phyloP scores from a whole-genome alignment of 2,888 invertebrate species.

The Scelioninae gen. 2 region DNA sequence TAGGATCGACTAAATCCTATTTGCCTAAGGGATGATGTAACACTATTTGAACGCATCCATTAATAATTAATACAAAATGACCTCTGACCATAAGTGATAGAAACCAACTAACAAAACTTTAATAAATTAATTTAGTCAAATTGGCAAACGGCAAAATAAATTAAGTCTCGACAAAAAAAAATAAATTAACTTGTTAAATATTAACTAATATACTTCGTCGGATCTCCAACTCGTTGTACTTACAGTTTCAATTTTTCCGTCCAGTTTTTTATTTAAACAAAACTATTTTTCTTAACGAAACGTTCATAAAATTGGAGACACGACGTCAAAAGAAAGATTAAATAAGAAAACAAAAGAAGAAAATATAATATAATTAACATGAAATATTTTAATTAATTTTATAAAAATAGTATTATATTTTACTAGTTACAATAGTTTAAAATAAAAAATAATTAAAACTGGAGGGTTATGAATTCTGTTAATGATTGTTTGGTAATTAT shows the following conservation, averaged over 20 bases:
- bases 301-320: too few relatives aligned
- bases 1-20: slow-evolving; percentile 70
- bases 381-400: too few relatives aligned
- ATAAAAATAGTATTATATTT: too few relatives aligned
- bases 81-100: slow-evolving; percentile 69
- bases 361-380: too few relatives aligned
- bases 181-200: slow-evolving; percentile 31
- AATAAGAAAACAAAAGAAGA: too few relatives aligned
- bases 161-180: slow-evolving; percentile 30
- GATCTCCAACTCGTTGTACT: slow-evolving; percentile 46
- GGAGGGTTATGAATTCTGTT: too few relatives aligned
- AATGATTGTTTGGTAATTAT: too few relatives aligned
- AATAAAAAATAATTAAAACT: too few relatives aligned
- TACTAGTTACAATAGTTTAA: too few relatives aligned
- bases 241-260: slow-evolving; percentile 9
- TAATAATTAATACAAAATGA: slow-evolving; percentile 70
- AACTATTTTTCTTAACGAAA: too few relatives aligned
- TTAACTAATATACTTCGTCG: slow-evolving; percentile 35
- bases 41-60: slow-evolving; percentile 70
- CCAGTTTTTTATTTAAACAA: too few relatives aligned
- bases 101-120: slow-evolving; percentile 67
- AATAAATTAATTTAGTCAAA: slow-evolving; percentile 64
- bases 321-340: too few relatives aligned
- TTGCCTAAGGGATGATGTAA: slow-evolving; percentile 69
- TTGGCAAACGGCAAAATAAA: slow-evolving; percentile 62